Evolutionary conservation across 2,797 vertebrate species (phyloP).

Genomic region (Channa striata): DNA sequence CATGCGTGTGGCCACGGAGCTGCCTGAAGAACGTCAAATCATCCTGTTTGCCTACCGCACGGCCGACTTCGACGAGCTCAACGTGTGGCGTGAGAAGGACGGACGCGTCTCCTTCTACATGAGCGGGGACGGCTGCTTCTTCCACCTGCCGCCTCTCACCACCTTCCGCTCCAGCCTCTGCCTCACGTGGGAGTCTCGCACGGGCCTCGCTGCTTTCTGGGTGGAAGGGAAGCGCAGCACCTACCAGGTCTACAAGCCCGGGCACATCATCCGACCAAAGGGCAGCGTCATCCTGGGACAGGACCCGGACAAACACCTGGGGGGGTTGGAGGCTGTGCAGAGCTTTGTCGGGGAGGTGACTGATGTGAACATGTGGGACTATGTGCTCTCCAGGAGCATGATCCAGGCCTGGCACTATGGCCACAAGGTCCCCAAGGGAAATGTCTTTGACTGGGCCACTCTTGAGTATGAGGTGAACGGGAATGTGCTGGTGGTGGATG

Average conservation of each 20-base stretch:
- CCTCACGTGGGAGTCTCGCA: constrained; percentile 84
- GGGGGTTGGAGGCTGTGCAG: constrained; percentile 73
- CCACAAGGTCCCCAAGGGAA: constrained; percentile 43
- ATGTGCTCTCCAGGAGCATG: constrained; percentile 60
- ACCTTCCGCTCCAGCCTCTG: constrained; percentile 86
- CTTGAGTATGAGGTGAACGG: constrained; percentile 76
- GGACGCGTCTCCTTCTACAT: constrained; percentile 84
- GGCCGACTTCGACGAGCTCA: constrained; percentile 84
- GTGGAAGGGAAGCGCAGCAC: constrained; percentile 80
- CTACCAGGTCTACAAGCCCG: constrained; percentile 82
- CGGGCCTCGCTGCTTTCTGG: constrained; percentile 80
- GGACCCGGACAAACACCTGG: constrained; percentile 82
- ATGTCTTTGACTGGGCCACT: constrained; percentile 80
- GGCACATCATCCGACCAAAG: constrained; percentile 69
- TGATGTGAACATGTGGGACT: constrained; percentile 85
- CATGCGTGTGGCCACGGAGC: constrained; percentile 84
- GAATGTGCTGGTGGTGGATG: constrained; percentile 82
- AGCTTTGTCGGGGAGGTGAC: constrained; percentile 85
- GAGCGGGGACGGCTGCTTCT: constrained; percentile 81
- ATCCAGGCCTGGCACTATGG: constrained; percentile 75
- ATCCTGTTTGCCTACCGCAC: constrained; percentile 88
- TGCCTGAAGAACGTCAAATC: constrained; percentile 81
- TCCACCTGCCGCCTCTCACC: constrained; percentile 79
- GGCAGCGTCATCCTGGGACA: constrained; percentile 83
- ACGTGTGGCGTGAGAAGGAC: constrained; percentile 85